phyloP scores from a whole-genome alignment of 2,888 invertebrate species.

The Tiliacea aurago region DNA sequence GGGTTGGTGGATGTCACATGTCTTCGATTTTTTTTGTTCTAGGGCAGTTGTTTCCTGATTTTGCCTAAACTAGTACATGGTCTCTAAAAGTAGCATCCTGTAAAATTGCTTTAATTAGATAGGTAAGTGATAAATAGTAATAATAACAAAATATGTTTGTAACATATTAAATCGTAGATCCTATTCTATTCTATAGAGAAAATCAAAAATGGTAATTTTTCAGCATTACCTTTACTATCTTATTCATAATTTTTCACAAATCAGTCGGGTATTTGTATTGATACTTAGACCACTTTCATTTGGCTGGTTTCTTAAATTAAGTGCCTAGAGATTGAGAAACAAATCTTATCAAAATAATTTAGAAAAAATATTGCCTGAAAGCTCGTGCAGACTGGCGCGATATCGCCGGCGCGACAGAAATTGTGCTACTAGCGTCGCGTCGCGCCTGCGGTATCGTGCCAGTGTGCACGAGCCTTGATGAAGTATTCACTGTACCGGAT shows the following conservation, averaged over 20 bases:
- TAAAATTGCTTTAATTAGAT: neutral
- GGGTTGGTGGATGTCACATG: no score
- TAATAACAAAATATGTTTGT: neutral
- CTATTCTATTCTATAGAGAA: neutral
- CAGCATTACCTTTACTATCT: neutral
- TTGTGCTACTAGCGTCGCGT: no score
- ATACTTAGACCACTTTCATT: neutral
- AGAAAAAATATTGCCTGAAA: neutral
- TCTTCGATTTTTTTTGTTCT: no score
- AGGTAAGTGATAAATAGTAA: no score
- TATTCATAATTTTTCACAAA: neutral
- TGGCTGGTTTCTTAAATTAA: neutral
- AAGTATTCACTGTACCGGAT: slow-evolving; percentile 14
- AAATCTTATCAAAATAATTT: neutral
- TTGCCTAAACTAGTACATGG: neutral
- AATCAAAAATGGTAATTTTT: neutral
- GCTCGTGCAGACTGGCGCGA: no score
- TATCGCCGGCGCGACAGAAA: no score
- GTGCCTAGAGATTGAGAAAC: neutral
- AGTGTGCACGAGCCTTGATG: neutral
- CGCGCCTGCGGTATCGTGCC: no score
- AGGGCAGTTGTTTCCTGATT: neutral
- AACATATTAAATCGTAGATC: no score
- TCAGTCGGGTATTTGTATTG: neutral
- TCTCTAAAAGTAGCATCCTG: neutral